Base-by-base conservation (phyloP, 2,888 invertebrate species). In the Nezara viridula region DNA sequence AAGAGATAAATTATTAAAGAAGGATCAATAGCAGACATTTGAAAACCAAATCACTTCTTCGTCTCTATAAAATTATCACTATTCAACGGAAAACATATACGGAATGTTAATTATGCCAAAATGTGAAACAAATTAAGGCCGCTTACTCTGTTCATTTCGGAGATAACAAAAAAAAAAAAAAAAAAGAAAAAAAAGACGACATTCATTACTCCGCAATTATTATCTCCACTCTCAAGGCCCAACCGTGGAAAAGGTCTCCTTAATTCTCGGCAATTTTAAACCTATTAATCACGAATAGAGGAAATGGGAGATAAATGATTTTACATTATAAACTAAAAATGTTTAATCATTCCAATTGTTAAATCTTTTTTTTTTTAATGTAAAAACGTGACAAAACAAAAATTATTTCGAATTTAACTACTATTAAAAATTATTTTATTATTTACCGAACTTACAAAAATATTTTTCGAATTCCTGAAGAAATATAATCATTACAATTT, bases 121-220 rank as follows among this genome's bases (percentile, higher is more conserved):
- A 37, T 32, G 16, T 37, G 14, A 37, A 37, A 6, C 32, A 32
- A 32, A 73, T 37, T 73, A 37, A 73, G 66, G 66, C 21, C 66
- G 32, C 37, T 73, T 73, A 73, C 37, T 73, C 66, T 27, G 66
- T 37, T 73, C 66, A 73, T 73, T 37, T 73, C 37, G 66, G 19
- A 21, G 3, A 73, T 73, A 73, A 73, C 32, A 60, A 60, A 27
- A n/a, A 60, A 21, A 60, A 32, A 27, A 9, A 60, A 49, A n/a
- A n/a, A n/a, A n/a, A n/a, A n/a, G 32, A 27, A 49, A 47, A 47
- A 47, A 27, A 47, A 44, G 66, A n/a, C n/a, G 27, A n/a, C 40
- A 40, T 24, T 88, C 88, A 88, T 88, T 88, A 66, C 49, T 40
- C 73, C n/a, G n/a, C 47, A 88, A 88, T 88, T 73, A 73, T 88